Evolutionary conservation across 2,797 vertebrate species (phyloP).

Genomic region (Sebastes matsubarae): DNA sequence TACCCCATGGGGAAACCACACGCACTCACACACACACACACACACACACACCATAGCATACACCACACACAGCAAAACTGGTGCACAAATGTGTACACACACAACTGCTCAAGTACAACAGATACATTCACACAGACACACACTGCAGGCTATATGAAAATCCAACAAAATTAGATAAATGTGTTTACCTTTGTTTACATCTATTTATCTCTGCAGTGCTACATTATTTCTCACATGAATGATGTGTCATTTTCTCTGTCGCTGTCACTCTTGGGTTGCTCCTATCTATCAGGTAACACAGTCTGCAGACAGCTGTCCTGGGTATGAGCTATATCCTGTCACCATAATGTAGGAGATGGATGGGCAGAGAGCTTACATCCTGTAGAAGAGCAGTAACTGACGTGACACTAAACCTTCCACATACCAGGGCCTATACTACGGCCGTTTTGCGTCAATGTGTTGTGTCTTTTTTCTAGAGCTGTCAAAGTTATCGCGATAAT

Average conservation of each 20-base stretch:
- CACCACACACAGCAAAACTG: background rate
- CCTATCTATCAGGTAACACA: conserved; percentile 40
- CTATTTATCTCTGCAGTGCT: conserved; percentile 13
- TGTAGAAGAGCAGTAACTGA: conserved; percentile 4
- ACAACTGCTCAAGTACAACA: background rate
- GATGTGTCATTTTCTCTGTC: conserved; percentile 39
- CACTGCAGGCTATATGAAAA: background rate
- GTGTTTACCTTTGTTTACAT: conserved; percentile 29
- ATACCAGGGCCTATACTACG: background rate
- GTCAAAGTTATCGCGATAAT: too few relatives aligned
- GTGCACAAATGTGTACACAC: background rate
- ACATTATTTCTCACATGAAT: conserved; percentile 30
- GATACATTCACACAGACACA: background rate
- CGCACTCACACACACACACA: background rate
- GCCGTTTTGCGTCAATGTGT: background rate
- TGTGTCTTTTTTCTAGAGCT: background rate
- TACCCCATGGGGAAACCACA: conserved; percentile 13
- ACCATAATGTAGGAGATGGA: conserved; percentile 30
- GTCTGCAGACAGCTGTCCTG: conserved; percentile 43
- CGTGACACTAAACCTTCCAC: conserved; percentile 18
- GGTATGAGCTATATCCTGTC: conserved; percentile 48
- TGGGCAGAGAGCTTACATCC: conserved; percentile 13
- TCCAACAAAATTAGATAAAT: background rate
- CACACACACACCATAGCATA: background rate
- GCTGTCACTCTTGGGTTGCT: conserved; percentile 33